Base-by-base conservation (phyloP, 2,113 vertebrate species). In the Blennius ocellaris region DNA sequence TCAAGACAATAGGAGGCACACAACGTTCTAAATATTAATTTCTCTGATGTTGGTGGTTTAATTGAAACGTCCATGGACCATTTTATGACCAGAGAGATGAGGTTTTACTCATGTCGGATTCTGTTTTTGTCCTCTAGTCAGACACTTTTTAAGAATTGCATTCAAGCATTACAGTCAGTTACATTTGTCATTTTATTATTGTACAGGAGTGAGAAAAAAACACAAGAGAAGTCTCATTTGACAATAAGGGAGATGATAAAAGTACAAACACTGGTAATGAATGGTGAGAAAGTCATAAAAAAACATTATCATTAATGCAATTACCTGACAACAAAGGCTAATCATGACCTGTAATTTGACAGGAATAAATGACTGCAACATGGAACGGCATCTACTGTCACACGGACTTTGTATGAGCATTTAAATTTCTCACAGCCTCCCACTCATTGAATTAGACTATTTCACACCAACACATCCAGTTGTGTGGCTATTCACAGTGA, bases 401-500 rank as follows among this genome's bases (percentile, higher is more conserved):
- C 57, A 16, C 21, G 9, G 56, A 61, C 69, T 79, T 76, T 36
- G 37, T n/a, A 52, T 61, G 44, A 70, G 51, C 51, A 69, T 85
- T 81, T 71, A 61, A 39, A 66, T 74, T 53, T 70, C 39, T 69
- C 63, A 55, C 66, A 85, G 37, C 86, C 62, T 71, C 85, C 78
- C 69, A 75, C 80, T 85, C 52, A 76, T 70, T 80, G 74, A 82
- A 82, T 77, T 68, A 64, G 67, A 60, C 51, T 21, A 41, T 69
- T 86, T 83, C 77, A 79, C 69, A 81, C 47, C 50, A 78, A 56
- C 83, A 69, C 61, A 72, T 87, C 77, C 66, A 84, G 82, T 85
- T 89, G 82, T 84, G 83, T 90, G 84, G 82, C 74, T 87, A 62
- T 87, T 84, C 48, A 11, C 72, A 43, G 70, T 64, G 47, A 82